phyloP scores from a whole-genome alignment of 2,888 invertebrate species.

The Mesochorus sp. region DNA sequence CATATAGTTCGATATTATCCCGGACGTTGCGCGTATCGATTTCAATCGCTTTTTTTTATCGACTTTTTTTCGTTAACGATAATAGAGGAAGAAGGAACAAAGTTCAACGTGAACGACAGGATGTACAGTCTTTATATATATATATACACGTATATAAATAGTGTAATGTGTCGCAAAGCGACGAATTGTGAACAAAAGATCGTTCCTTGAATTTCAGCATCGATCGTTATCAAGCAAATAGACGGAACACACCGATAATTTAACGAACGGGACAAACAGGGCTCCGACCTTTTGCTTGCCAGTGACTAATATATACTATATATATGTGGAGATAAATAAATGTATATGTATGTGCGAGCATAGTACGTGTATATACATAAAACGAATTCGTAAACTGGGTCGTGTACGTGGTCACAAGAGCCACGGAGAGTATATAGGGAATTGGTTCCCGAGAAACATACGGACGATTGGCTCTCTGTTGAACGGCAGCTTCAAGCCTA shows the following conservation, averaged over 20 bases:
- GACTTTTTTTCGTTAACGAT: conserved; percentile 21
- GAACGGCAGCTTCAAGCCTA: conserved; percentile 23
- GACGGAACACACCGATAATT: neutral
- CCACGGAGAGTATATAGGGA: conserved; percentile 28
- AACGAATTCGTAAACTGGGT: conserved; percentile 43
- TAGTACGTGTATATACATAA: conserved; percentile 9
- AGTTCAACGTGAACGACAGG: conserved; percentile 31
- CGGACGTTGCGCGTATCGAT: conserved; percentile 14
- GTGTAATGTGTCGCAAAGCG: conserved; percentile 27
- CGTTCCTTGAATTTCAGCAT: conserved; percentile 47
- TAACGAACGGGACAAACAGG: neutral
- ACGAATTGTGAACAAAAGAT: conserved; percentile 11
- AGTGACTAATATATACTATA: too few species aligned
- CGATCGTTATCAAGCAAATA: neutral
- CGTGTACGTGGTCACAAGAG: conserved; percentile 48
- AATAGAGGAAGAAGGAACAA: conserved; percentile 7
- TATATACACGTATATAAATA: neutral
- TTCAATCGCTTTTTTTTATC: conserved; percentile 7
- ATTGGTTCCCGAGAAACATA: conserved; percentile 13
- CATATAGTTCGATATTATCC: conserved; percentile 1
- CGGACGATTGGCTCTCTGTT: conserved; percentile 27
- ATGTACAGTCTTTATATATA: neutral
- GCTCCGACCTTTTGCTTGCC: neutral
- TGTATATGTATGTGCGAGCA: too few species aligned
- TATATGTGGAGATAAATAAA: neutral